phyloP scores from a whole-genome alignment of 2,797 vertebrate species.

The Acanthiza pusilla region DNA sequence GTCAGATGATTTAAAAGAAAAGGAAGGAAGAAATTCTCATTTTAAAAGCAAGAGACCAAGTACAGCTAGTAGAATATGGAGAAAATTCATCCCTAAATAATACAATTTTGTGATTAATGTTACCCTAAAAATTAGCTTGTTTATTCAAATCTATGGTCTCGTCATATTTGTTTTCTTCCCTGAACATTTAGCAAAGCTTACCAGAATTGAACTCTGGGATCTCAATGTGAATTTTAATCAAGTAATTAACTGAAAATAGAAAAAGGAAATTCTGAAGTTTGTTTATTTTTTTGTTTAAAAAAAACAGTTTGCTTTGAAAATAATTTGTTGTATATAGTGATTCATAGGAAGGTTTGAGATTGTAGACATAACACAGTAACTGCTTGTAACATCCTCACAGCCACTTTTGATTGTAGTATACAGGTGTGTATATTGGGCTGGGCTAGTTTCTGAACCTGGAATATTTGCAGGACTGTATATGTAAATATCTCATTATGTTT shows the following conservation, averaged over 20 bases:
- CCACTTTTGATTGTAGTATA: neutral
- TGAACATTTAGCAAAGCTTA: neutral
- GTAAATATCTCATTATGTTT: neutral
- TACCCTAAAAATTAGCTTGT: neutral
- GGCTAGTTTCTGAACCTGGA: neutral
- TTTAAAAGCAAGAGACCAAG: neutral
- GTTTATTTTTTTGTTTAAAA: neutral
- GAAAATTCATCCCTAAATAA: neutral
- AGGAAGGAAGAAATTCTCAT: neutral
- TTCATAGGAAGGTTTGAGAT: neutral
- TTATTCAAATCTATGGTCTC: neutral
- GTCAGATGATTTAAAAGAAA: constrained; percentile 26
- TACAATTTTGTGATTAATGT: neutral
- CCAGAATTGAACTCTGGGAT: neutral
- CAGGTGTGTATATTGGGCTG: neutral
- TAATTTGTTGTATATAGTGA: neutral
- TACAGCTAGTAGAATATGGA: neutral
- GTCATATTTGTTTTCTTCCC: neutral
- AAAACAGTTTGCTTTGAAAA: neutral
- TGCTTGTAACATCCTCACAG: neutral
- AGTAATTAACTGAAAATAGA: neutral
- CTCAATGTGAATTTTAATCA: neutral
- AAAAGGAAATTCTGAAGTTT: neutral
- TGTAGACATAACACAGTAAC: neutral
- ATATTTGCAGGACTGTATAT: neutral